phyloP scores from a whole-genome alignment of 1,140 invertebrate species.

The Calephelis virginiensis region DNA sequence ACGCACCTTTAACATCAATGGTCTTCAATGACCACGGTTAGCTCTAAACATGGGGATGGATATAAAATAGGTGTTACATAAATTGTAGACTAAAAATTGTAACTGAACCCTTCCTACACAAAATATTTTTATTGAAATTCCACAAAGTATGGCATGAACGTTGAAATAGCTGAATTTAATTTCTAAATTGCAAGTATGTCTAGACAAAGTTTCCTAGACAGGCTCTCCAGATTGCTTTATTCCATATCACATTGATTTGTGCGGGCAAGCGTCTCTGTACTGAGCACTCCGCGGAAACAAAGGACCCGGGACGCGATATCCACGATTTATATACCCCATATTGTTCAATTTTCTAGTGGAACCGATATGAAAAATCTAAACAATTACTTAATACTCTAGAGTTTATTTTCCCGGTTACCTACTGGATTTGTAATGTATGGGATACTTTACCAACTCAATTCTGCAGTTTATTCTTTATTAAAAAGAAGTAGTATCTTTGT shows the following conservation, averaged over 20 bases:
- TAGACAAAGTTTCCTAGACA: not conserved
- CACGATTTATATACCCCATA: slow-evolving; percentile 1
- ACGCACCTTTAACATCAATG: too few relatives aligned
- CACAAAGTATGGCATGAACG: not conserved
- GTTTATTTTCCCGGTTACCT: too few relatives aligned
- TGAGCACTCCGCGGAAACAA: slow-evolving; percentile 27
- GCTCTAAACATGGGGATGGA: too few relatives aligned
- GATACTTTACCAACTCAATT: slow-evolving; percentile 1
- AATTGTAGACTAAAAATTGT: too few relatives aligned
- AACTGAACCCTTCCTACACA: too few relatives aligned
- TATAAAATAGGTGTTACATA: too few relatives aligned
- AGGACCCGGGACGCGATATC: slow-evolving; percentile 5
- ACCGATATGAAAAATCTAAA: too few relatives aligned
- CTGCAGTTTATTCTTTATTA: too few relatives aligned
- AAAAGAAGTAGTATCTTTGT: too few relatives aligned
- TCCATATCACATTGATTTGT: slow-evolving; percentile 26
- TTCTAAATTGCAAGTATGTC: not conserved
- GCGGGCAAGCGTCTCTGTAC: slow-evolving; percentile 31
- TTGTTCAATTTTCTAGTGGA: not conserved
- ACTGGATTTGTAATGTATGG: not conserved
- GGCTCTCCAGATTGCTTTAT: not conserved
- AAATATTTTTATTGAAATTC: too few relatives aligned
- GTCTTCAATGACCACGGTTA: too few relatives aligned
- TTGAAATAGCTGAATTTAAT: not conserved
- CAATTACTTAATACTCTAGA: too few relatives aligned